Evolutionary conservation across 2,888 invertebrate genomes (phyloP).

Genomic region (Oxytorus armatus): DNA sequence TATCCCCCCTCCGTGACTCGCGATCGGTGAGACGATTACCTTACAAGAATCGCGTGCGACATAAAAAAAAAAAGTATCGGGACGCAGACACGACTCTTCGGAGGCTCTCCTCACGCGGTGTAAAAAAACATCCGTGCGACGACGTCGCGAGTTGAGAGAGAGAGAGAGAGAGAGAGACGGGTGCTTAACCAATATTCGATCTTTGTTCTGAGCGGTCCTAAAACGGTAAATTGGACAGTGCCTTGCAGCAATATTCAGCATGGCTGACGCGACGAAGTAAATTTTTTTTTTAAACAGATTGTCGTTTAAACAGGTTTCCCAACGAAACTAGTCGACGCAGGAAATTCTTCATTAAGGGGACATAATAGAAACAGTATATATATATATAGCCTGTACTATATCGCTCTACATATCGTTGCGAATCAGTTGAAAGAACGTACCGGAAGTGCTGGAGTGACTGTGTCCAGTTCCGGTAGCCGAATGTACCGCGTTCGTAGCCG

Average conservation of each 20-base stretch:
- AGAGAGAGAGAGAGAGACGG: no score
- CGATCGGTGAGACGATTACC: no score
- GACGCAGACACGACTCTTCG: no score
- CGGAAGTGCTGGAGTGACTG: conserved; percentile 75
- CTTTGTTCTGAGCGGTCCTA: no score
- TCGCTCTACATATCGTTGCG: conserved; percentile 30
- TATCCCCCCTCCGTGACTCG: no score
- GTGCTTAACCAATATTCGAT: no score
- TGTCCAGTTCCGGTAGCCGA: conserved; percentile 77
- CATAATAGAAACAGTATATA: neutral
- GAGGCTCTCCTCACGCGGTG: no score
- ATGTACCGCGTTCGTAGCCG: conserved; percentile 81
- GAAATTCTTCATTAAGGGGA: conserved; percentile 27
- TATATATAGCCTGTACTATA: conserved; percentile 7
- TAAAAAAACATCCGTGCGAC: no score
- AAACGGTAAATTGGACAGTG: no score
- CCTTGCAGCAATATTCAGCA: conserved; percentile 21
- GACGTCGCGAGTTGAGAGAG: no score
- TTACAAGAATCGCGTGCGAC: no score
- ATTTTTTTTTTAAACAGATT: conserved; percentile 18
- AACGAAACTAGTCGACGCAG: conserved; percentile 15
- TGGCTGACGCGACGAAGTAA: neutral
- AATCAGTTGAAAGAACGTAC: conserved; percentile 65
- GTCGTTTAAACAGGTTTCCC: neutral
- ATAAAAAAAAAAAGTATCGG: no score